Evolutionary conservation across 1,140 invertebrate species (phyloP).

Genomic region (Leptestheria dahalacensis): DNA sequence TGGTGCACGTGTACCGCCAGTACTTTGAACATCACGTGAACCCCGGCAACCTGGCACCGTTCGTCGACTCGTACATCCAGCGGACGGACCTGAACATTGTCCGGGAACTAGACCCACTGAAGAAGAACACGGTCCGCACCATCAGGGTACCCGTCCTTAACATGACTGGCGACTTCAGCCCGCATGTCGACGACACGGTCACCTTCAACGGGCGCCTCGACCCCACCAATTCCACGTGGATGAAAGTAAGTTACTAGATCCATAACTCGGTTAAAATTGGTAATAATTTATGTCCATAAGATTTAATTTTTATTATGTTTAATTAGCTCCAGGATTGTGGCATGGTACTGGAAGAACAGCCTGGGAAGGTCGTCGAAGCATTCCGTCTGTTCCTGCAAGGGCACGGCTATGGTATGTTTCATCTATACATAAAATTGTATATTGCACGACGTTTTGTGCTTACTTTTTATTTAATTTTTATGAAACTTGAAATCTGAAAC

Average conservation of each 20-base stretch:
- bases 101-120: conserved; percentile 54
- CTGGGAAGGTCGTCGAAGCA: conserved; percentile 93
- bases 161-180: conserved; percentile 82
- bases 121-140: conserved; percentile 40
- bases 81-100: conserved; percentile 77
- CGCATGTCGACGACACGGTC: conserved; percentile 95
- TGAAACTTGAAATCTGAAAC: background rate
- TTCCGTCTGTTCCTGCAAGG: conserved; percentile 95
- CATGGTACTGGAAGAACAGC: conserved; percentile 96
- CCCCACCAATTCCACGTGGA: conserved; percentile 90
- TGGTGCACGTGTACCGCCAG: conserved; percentile 82
- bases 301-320: conserved; percentile 3
- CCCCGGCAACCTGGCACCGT: conserved; percentile 80
- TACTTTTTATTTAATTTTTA: too few species aligned
- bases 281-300: too few species aligned
- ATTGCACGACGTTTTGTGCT: conserved; percentile 13
- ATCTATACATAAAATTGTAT: background rate
- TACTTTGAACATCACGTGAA: conserved; percentile 87
- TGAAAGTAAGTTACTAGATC: conserved; percentile 57
- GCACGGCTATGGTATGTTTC: conserved; percentile 85
- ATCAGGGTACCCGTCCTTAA: conserved; percentile 80
- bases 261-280: too few species aligned
- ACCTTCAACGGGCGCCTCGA: conserved; percentile 90
- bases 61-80: conserved; percentile 88
- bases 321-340: conserved; percentile 85